Base-by-base conservation (phyloP, 2,888 invertebrate species). In the Tinea semifulvella region DNA sequence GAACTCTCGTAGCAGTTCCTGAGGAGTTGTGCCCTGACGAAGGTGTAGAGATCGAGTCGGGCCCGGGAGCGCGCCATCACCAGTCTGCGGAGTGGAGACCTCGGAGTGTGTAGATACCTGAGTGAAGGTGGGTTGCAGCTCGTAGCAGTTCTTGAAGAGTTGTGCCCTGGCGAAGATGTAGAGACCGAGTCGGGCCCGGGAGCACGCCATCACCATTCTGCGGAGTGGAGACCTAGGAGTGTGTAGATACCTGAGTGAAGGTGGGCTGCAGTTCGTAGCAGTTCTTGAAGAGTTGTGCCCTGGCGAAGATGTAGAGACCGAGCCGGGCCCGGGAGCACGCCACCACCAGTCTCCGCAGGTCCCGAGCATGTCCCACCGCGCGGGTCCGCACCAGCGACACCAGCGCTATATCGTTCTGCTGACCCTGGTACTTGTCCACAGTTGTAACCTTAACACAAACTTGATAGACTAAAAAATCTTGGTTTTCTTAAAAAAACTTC, bases 391-490 rank as follows among this genome's bases (percentile, higher is more conserved):
- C 99, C 39, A 99, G 76, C 0, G 98, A 99, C 42, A 99, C 84
- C 11, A 99, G 84, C 48, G 99, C 96, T 61, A 94, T 96, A 74
- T 99, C 99, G 72, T 99, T 99, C 75, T 99, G 99, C 63, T 99
- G 99, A 46, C 99, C 99, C 65, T 99, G 99, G 70, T 97, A 99
- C 65, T 98, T 98, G 79, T 99, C 99, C 13, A 99, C 99, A 0
- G 99, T 99, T 0, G 94, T 92, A 18, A 94, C 88, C 87, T 87
- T 53, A 5, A 52, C 53, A 16, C 44, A n/a, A n/a, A n/a, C n/a
- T n/a, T n/a, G n/a, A n/a, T n/a, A n/a, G n/a, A n/a, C n/a, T n/a
- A n/a, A n/a, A n/a, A n/a, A n/a, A n/a, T n/a, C n/a, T 18, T 8
- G 3, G 20, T 4, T 11, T 7, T 7, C 1, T 7, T 11, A 4